phyloP scores from a whole-genome alignment of 2,797 vertebrate genomes.

The Sitta carolinensis region DNA sequence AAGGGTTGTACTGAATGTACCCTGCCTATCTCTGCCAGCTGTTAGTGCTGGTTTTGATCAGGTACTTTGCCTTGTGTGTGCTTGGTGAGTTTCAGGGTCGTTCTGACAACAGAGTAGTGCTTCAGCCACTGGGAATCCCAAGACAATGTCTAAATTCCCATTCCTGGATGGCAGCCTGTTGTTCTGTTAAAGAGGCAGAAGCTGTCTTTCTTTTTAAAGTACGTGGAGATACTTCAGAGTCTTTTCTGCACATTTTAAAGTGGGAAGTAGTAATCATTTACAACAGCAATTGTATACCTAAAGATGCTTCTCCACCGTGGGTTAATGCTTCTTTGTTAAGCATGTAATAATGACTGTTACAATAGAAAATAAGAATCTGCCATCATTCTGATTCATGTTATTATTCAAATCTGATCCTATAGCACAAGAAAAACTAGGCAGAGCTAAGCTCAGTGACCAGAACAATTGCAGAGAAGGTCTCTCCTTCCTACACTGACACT shows the following conservation, averaged over 20 bases:
- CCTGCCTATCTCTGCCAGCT: neutral
- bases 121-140: neutral
- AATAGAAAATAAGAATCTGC: neutral
- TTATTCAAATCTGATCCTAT: neutral
- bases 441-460: neutral
- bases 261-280: neutral
- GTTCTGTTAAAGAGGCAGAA: neutral
- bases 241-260: neutral
- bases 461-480: neutral
- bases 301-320: neutral
- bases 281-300: neutral
- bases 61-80: neutral
- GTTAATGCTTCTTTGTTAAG: neutral
- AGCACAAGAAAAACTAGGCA: neutral
- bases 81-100: neutral
- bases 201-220: neutral
- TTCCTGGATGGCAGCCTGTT: neutral
- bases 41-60: neutral
- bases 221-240: neutral
- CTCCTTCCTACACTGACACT: neutral
- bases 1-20: neutral
- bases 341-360: neutral
- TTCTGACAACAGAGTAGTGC: neutral
- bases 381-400: neutral
- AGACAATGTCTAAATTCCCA: neutral